Conservation (phyloP, 1,140 invertebrate species). For the Uloborus diversus region DNA sequence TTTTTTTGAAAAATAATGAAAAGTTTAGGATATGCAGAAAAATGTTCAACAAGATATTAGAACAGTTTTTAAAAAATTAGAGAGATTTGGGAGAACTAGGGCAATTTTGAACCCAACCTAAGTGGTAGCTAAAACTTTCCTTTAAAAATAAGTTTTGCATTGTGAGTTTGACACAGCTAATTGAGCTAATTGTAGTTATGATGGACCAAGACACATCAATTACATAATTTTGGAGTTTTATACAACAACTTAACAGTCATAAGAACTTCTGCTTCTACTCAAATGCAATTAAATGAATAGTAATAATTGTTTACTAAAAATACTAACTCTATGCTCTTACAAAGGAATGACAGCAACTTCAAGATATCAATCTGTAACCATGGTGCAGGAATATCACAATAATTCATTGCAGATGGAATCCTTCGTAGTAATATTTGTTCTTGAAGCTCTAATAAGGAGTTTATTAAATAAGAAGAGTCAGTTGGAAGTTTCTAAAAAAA, state of each 20-base stretch:
- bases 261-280: background rate
- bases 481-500: slow-evolving; percentile 10
- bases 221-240: background rate
- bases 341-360: slow-evolving; percentile 21
- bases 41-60: too few species aligned
- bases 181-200: background rate
- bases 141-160: too few species aligned
- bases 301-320: background rate
- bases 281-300: background rate
- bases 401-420: slow-evolving; percentile 61
- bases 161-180: background rate
- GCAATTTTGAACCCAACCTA: too few species aligned
- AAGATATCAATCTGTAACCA: slow-evolving; percentile 63
- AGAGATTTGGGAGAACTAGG: too few species aligned
- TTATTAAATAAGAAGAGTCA: slow-evolving; percentile 48
- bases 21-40: too few species aligned
- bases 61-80: too few species aligned
- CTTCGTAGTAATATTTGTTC: slow-evolving; percentile 61
- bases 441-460: slow-evolving; percentile 58
- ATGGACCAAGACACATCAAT: background rate
- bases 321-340: slow-evolving; percentile 36
- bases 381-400: slow-evolving; percentile 63
- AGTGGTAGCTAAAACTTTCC: too few species aligned
- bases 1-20: too few species aligned
- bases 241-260: background rate